Conservation (phyloP, 2,797 vertebrate genomes). For the Lagocephalus sceleratus region DNA sequence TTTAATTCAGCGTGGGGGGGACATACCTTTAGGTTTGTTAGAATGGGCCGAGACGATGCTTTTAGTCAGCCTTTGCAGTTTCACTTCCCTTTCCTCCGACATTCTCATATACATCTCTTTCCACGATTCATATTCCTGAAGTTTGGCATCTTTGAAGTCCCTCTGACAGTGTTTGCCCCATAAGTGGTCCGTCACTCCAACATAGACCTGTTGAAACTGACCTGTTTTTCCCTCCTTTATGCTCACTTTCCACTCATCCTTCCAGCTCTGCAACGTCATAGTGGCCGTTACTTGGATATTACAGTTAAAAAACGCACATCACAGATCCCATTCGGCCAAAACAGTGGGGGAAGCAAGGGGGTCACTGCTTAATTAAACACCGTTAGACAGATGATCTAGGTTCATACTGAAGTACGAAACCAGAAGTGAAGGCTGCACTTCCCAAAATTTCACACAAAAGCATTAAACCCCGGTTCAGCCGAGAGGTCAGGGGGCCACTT, state of each 20-base stretch:
- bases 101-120: constrained; percentile 85
- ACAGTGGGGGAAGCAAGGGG: neutral
- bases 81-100: constrained; percentile 82
- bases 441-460: neutral
- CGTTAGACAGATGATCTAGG: neutral
- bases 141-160: constrained; percentile 79
- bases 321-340: neutral
- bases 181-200: constrained; percentile 78
- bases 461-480: neutral
- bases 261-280: no score
- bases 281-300: neutral
- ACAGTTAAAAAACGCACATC: neutral
- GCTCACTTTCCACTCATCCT: no score
- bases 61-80: constrained; percentile 82
- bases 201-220: constrained; percentile 66
- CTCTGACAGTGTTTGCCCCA: constrained; percentile 85
- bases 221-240: neutral
- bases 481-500: no score
- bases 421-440: neutral
- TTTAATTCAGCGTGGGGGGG: neutral
- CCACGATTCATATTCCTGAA: constrained; percentile 85
- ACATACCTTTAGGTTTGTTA: constrained; percentile 83
- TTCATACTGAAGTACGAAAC: neutral
- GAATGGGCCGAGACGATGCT: constrained; percentile 84
- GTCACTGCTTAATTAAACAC: neutral